Percentiles rank a stretch among this genome's conserved stretches.
phyloP scores from a whole-genome alignment of 2,888 invertebrate genomes.

The Lucinisca nassula region DNA sequence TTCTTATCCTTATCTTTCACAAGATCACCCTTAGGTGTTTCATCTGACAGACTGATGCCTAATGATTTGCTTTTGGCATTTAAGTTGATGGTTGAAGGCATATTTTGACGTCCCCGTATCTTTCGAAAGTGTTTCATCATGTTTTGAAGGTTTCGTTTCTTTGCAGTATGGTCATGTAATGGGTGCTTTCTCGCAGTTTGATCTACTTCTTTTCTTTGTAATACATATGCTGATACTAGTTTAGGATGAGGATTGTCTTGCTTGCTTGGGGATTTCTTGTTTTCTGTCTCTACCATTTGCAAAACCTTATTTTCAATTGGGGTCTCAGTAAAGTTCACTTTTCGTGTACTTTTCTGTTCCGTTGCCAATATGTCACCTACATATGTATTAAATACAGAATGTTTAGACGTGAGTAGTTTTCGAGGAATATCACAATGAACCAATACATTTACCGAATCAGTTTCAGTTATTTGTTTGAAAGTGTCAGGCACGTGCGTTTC shows the following conservation, averaged over 20 bases:
- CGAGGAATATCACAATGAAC: slow-evolving; percentile 3
- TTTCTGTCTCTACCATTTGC: neutral
- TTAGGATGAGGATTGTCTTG: neutral
- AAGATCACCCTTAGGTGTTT: neutral
- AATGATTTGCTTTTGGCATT: neutral
- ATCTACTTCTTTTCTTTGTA: neutral
- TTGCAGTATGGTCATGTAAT: neutral
- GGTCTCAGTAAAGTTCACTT: neutral
- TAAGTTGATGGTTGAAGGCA: neutral
- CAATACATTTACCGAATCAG: neutral
- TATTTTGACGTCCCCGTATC: neutral
- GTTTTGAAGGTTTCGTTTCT: neutral
- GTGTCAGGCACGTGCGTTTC: too few species aligned
- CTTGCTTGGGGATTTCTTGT: neutral
- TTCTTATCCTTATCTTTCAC: neutral
- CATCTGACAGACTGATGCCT: neutral
- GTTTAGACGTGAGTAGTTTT: neutral
- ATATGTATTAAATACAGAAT: neutral
- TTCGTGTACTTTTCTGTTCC: neutral
- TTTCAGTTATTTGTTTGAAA: too few species aligned
- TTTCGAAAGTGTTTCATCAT: slow-evolving; percentile 10
- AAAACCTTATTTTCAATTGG: neutral
- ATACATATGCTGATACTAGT: neutral
- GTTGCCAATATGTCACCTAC: neutral
- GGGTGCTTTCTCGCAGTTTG: neutral